Conservation (phyloP, 2,113 vertebrate species). For the Etheostoma spectabile region DNA sequence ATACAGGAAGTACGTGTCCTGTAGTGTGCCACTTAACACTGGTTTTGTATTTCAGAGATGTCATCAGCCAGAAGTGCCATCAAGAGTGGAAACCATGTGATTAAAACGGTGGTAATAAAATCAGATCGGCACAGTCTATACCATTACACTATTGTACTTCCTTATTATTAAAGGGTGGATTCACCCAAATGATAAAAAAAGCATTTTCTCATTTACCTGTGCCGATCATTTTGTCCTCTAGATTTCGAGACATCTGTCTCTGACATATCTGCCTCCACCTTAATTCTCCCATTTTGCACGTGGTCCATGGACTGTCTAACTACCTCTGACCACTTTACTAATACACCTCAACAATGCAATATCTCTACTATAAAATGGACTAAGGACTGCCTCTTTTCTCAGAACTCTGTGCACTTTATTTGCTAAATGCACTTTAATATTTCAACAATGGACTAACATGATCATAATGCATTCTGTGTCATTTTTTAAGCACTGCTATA, state of each 20-base stretch:
- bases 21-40: background rate
- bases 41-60: conserved; percentile 32
- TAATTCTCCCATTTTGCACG: background rate
- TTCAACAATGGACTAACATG: no score
- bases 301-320: no score
- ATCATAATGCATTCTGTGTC: no score
- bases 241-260: background rate
- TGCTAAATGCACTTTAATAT: no score
- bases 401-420: no score
- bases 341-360: no score
- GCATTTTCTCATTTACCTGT: background rate
- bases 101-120: background rate
- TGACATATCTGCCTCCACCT: background rate
- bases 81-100: background rate
- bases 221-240: background rate
- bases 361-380: no score
- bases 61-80: conserved; percentile 12
- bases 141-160: background rate
- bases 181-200: background rate
- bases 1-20: conserved; percentile 38
- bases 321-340: no score
- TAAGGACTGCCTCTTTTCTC: no score
- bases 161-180: background rate
- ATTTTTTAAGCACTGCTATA: no score
- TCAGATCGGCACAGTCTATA: background rate